A percentile compares a stretch with the other conserved stretches of the same genome.
Evolutionary conservation across 2,888 invertebrate genomes (phyloP).

Genomic region (Proisotoma minuta): DNA sequence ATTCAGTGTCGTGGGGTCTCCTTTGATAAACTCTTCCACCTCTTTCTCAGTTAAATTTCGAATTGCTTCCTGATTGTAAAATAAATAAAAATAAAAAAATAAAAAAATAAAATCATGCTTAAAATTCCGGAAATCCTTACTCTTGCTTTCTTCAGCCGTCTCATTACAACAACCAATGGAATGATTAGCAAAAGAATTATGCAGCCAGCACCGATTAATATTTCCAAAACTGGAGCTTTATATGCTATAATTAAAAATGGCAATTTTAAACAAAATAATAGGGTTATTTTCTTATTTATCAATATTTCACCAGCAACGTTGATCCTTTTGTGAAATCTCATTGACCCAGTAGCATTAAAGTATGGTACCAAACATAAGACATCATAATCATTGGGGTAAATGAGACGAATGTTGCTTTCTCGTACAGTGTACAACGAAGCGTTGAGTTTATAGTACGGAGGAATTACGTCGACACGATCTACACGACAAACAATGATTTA

Average conservation of each 20-base stretch:
- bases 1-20: slow-evolving; percentile 36
- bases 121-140: slow-evolving; percentile 16
- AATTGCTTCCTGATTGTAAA: slow-evolving; percentile 19
- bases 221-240: slow-evolving; percentile 26
- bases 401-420: slow-evolving; percentile 34
- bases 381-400: slow-evolving; percentile 40
- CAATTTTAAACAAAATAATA: no score
- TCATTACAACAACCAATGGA: slow-evolving; percentile 25
- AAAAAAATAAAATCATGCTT: neutral
- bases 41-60: slow-evolving; percentile 37
- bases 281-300: no score
- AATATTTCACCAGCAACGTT: slow-evolving; percentile 26
- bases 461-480: slow-evolving; percentile 28
- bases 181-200: slow-evolving; percentile 20
- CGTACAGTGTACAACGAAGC: slow-evolving; percentile 27
- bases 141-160: slow-evolving; percentile 33
- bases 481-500: no score
- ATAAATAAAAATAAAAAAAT: neutral
- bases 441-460: slow-evolving; percentile 15
- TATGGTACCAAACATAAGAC: slow-evolving; percentile 28
- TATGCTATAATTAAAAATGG: slow-evolving; percentile 18
- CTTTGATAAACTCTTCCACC: slow-evolving; percentile 36
- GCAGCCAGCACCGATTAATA: slow-evolving; percentile 13
- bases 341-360: slow-evolving; percentile 30
- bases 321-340: slow-evolving; percentile 26